Conservation (phyloP, 2,888 invertebrate species). For the Agrypnus murinus region DNA sequence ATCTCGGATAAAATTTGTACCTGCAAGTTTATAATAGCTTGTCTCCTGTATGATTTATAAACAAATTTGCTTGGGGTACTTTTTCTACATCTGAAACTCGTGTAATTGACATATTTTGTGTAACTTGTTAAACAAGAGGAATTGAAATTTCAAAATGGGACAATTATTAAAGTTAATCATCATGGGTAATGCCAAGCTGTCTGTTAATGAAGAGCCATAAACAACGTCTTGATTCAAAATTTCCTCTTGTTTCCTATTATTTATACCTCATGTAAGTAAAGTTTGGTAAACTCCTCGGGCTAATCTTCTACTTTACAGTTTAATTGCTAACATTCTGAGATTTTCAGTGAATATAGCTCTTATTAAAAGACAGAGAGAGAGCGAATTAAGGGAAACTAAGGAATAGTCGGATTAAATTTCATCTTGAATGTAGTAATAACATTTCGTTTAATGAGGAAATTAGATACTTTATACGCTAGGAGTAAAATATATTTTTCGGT, state of each 20-base stretch:
- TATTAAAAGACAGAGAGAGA: background rate
- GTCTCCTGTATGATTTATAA: conserved; percentile 17
- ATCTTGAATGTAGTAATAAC: background rate
- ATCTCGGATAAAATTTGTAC: conserved; percentile 9
- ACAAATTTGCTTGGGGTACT: background rate
- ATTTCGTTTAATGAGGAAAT: conserved; percentile 4
- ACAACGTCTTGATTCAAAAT: background rate
- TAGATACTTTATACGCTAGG: background rate
- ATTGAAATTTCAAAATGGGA: no score
- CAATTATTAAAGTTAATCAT: no score
- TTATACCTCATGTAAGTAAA: conserved; percentile 14
- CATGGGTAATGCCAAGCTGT: no score
- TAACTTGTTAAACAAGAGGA: no score
- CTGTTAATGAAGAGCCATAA: no score
- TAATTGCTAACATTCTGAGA: conserved; percentile 19
- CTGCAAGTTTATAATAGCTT: conserved; percentile 19
- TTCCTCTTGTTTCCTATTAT: conserved; percentile 2
- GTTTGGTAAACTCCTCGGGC: conserved; percentile 18
- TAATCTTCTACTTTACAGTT: conserved; percentile 10
- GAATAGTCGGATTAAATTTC: background rate
- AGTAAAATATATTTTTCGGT: no score
- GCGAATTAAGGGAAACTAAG: background rate
- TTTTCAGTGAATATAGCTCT: conserved; percentile 1
- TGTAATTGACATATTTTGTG: no score
- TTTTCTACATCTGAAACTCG: no score